Conservation (phyloP, 1,140 invertebrate species). For the Heliconius himera region DNA sequence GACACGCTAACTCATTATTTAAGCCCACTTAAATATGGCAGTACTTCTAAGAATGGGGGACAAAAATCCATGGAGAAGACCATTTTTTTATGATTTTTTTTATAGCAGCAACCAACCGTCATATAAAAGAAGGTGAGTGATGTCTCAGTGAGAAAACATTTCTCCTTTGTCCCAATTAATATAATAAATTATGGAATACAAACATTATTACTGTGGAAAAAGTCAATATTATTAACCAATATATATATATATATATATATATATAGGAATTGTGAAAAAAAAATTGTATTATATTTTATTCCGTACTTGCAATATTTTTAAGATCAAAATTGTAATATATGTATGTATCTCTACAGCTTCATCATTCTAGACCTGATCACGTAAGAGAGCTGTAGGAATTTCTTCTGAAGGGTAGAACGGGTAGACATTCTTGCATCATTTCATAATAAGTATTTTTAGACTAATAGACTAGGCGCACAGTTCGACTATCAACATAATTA, state of each 20-base stretch:
- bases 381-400: neutral
- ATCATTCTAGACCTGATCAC: neutral
- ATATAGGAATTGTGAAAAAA: too few relatives aligned
- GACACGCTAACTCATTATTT: constrained; percentile 55
- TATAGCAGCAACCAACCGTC: too few relatives aligned
- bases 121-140: too few relatives aligned
- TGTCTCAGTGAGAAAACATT: too few relatives aligned
- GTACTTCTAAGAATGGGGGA: constrained; percentile 29
- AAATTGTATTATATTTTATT: too few relatives aligned
- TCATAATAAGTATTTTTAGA: neutral
- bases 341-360: neutral
- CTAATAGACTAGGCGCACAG: neutral
- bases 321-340: neutral
- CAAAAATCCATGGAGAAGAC: constrained; percentile 32
- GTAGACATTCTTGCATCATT: neutral
- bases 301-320: too few relatives aligned
- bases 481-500: too few relatives aligned
- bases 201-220: too few relatives aligned
- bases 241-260: too few relatives aligned
- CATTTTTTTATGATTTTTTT: neutral
- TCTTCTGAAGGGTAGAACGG: neutral
- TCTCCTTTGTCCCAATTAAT: too few relatives aligned
- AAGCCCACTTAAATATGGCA: constrained; percentile 46
- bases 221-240: too few relatives aligned
- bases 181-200: too few relatives aligned